Conservation (phyloP, 2,888 invertebrate genomes). For the Drosophila fungiperda region DNA sequence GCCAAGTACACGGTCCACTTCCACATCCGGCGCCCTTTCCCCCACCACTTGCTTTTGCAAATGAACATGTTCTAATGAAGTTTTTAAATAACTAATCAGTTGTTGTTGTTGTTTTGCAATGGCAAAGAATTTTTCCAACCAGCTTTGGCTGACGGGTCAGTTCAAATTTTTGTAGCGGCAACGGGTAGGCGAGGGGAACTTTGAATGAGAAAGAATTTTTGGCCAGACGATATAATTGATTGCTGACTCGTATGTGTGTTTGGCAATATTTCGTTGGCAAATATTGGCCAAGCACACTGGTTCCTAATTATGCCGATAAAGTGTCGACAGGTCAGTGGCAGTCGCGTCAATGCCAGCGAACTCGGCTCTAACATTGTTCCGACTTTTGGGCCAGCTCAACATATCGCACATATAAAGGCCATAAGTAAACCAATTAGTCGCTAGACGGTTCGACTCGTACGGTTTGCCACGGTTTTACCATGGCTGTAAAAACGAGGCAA, state of each 20-base stretch:
- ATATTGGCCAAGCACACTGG: slow-evolving; percentile 26
- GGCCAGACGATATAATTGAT: slow-evolving; percentile 50
- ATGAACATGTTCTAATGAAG: slow-evolving; percentile 64
- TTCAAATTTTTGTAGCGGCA: neutral
- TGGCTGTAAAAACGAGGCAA: neutral
- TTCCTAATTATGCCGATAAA: slow-evolving; percentile 49
- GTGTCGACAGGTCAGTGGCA: slow-evolving; percentile 29
- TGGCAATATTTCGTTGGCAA: slow-evolving; percentile 25
- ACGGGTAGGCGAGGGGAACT: neutral
- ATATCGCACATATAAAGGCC: slow-evolving; percentile 34
- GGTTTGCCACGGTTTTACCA: neutral
- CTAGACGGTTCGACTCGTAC: slow-evolving; percentile 27
- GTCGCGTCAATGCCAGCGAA: neutral
- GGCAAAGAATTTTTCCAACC: slow-evolving; percentile 25
- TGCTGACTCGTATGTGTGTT: slow-evolving; percentile 44
- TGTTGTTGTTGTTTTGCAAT: slow-evolving; percentile 33
- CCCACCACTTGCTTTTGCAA: slow-evolving; percentile 21
- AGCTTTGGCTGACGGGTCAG: slow-evolving; percentile 6
- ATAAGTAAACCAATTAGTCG: slow-evolving; percentile 69
- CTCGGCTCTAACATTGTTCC: slow-evolving; percentile 4
- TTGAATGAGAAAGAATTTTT: slow-evolving; percentile 2
- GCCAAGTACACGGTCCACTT: neutral
- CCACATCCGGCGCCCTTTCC: neutral
- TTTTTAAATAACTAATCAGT: slow-evolving; percentile 73
- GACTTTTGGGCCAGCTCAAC: slow-evolving; percentile 20